phyloP scores from a whole-genome alignment of 2,888 invertebrate genomes.

The Phytoseiulus persimilis region DNA sequence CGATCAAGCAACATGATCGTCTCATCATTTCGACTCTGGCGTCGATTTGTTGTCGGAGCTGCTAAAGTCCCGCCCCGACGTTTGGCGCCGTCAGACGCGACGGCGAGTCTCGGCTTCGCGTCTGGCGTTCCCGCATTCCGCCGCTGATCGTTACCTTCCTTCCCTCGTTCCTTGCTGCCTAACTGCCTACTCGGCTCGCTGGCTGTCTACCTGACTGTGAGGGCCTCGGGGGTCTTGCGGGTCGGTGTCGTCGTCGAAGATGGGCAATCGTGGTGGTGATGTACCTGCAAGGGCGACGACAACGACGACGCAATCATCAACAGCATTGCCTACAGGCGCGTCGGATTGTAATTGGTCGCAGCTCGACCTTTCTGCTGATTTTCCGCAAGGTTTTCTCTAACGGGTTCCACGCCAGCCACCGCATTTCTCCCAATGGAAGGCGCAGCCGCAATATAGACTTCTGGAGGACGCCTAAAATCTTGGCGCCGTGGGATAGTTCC shows the following conservation, averaged over 20 bases:
- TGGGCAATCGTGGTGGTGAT: not conserved
- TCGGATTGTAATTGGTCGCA: not conserved
- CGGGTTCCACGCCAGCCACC: too few relatives aligned
- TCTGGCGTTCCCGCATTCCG: constrained; percentile 5
- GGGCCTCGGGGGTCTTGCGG: constrained; percentile 5
- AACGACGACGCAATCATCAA: not conserved
- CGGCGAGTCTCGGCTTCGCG: not conserved
- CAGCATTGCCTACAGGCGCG: not conserved
- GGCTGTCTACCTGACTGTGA: not conserved
- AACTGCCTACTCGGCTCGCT: not conserved
- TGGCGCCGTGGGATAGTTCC: too few relatives aligned
- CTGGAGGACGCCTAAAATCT: too few relatives aligned
- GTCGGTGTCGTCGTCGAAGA: not conserved
- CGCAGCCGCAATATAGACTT: too few relatives aligned
- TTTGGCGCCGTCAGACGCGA: constrained; percentile 5
- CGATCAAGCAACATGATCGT: not conserved
- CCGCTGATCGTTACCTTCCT: not conserved
- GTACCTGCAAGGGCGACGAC: not conserved
- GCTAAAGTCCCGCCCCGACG: not conserved
- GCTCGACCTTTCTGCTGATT: not conserved
- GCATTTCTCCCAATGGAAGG: too few relatives aligned
- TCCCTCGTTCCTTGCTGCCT: not conserved
- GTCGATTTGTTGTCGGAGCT: not conserved
- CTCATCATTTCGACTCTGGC: not conserved
- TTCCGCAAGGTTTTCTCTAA: too few relatives aligned